Evolutionary conservation across 2,888 invertebrate species (phyloP).

Genomic region (Phaonia tiefii): DNA sequence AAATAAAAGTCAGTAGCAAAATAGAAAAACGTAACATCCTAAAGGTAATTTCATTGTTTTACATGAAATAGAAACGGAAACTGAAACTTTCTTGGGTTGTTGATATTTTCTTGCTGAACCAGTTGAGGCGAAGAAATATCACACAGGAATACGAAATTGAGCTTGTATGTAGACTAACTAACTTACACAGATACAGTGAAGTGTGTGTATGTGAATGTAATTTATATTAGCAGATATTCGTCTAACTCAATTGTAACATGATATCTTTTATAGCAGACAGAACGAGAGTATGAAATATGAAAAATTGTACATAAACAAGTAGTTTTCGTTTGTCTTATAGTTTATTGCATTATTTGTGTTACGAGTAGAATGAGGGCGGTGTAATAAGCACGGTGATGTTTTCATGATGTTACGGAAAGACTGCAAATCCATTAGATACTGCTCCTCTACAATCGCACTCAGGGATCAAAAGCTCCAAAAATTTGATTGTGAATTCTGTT

Average conservation of each 20-base stretch:
- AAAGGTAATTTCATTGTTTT: conserved; percentile 60
- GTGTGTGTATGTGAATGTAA: background rate
- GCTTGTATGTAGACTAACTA: background rate
- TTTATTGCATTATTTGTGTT: conserved; percentile 53
- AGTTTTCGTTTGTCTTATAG: conserved; percentile 38
- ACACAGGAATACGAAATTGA: background rate
- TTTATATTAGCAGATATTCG: conserved; percentile 34
- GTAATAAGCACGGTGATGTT: background rate
- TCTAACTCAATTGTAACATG: conserved; percentile 58
- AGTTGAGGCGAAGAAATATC: background rate
- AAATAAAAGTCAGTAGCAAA: background rate
- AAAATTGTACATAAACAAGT: conserved; percentile 33
- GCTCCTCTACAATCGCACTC: too few species aligned
- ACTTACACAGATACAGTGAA: too few species aligned
- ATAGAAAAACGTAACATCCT: too few species aligned
- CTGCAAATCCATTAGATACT: too few species aligned
- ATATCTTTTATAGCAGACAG: conserved; percentile 47
- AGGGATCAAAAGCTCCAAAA: too few species aligned
- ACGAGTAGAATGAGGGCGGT: background rate
- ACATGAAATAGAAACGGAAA: conserved; percentile 25
- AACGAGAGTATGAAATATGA: conserved; percentile 6
- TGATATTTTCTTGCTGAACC: conserved; percentile 9
- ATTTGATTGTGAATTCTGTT: too few species aligned
- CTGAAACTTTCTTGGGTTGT: conserved; percentile 23
- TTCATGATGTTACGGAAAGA: too few species aligned